Conservation (phyloP, 2,113 vertebrate species). For the Eolophus roseicapilla region DNA sequence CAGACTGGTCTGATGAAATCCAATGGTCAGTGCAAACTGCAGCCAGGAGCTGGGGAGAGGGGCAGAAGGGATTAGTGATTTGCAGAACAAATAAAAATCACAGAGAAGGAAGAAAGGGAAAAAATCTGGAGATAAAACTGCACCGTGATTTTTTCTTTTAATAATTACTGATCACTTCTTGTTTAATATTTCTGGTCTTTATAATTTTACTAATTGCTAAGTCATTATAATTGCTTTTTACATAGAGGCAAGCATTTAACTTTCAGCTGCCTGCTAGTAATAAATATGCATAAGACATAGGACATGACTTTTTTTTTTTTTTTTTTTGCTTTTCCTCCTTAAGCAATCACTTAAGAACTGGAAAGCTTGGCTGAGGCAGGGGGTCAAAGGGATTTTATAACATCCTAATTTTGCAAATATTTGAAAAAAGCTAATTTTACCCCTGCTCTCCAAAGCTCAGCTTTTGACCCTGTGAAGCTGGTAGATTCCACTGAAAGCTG, state of each 20-base stretch:
- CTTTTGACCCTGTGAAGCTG: not conserved
- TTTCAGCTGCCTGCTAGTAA: not conserved
- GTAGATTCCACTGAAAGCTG: not conserved
- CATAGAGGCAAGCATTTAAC: not conserved
- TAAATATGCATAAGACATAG: not conserved
- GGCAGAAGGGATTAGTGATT: not conserved
- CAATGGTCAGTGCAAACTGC: not conserved
- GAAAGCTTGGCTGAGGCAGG: not conserved
- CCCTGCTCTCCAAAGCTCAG: not conserved
- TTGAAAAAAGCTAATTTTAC: not conserved
- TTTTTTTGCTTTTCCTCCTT: not conserved
- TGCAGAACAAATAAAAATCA: not conserved
- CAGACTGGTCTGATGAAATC: not conserved
- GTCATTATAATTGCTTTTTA: not conserved
- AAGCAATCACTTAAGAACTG: not conserved
- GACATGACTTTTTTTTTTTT: not conserved
- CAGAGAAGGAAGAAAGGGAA: not conserved
- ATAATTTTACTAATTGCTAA: not conserved
- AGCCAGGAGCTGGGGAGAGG: not conserved
- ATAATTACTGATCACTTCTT: not conserved
- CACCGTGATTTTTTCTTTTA: accelerated
- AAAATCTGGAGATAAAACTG: not conserved
- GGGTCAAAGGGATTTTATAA: not conserved
- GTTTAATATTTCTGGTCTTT: not conserved
- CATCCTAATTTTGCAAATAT: not conserved